Percentiles rank a stretch among this genome's conserved stretches.
Evolutionary conservation across 1,140 invertebrate species (phyloP).

Genomic region (Zaprionus capensis): DNA sequence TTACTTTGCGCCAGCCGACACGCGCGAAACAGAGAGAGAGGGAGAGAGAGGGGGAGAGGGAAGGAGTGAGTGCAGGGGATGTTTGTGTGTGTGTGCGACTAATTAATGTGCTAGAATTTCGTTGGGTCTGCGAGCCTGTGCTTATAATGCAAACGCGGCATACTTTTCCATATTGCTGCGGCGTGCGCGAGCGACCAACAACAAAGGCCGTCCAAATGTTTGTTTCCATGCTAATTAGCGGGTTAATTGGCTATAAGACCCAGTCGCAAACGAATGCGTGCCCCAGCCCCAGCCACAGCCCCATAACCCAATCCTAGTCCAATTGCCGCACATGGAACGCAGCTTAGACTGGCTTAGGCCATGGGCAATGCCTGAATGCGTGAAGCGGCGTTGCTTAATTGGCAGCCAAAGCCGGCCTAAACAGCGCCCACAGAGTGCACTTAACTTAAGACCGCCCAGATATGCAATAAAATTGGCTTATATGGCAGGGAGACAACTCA

Average conservation of each 20-base stretch:
- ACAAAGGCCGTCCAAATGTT: conserved; percentile 55
- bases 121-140: conserved; percentile 21
- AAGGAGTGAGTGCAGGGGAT: conserved; percentile 2
- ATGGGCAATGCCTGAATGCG: conserved; percentile 43
- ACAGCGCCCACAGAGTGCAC: conserved; percentile 61
- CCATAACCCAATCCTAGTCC: not conserved
- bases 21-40: conserved; percentile 7
- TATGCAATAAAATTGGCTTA: conserved; percentile 51
- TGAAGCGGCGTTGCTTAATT: conserved; percentile 56
- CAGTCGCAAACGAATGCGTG: conserved; percentile 22
- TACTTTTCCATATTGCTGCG: conserved; percentile 59
- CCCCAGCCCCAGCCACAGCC: not conserved
- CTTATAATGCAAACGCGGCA: conserved; percentile 49
- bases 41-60: not conserved
- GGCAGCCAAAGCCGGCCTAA: conserved; percentile 42
- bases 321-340: not conserved
- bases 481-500: conserved; percentile 2
- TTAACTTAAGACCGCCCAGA: conserved; percentile 55
- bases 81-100: conserved; percentile 40
- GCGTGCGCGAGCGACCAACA: conserved; percentile 29
- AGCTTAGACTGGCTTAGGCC: conserved; percentile 52
- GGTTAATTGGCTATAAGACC: conserved; percentile 77
- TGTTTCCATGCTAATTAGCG: conserved; percentile 77
- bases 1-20: conserved; percentile 65
- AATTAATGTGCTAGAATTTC: conserved; percentile 76